Evolutionary conservation across 1,140 invertebrate species (phyloP).

Genomic region (Psilanteris sp.): DNA sequence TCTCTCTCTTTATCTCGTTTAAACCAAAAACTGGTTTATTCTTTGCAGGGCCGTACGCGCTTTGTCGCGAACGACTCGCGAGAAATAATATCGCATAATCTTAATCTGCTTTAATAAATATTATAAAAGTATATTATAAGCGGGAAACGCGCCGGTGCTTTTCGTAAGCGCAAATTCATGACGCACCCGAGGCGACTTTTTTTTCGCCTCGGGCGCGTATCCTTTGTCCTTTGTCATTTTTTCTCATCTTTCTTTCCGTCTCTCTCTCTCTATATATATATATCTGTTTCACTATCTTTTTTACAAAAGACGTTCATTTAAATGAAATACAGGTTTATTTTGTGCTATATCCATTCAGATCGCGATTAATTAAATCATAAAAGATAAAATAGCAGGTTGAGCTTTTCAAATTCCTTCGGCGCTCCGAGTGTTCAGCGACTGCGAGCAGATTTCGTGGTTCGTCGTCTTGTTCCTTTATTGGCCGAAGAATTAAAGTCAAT

Average conservation of each 20-base stretch:
- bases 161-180: neutral
- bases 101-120: conserved; percentile 33
- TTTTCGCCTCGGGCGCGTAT: too few species aligned
- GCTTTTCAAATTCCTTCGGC: conserved; percentile 25
- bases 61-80: conserved; percentile 17
- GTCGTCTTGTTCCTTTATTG: conserved; percentile 34
- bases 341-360: conserved; percentile 35
- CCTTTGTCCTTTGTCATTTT: too few species aligned
- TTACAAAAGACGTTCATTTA: conserved; percentile 13
- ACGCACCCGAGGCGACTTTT: too few species aligned
- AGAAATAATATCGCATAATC: conserved; percentile 21
- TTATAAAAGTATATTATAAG: neutral
- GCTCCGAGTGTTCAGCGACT: conserved; percentile 1
- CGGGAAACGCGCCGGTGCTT: neutral
- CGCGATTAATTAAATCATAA: conserved; percentile 54
- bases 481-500: conserved; percentile 47
- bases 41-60: conserved; percentile 51
- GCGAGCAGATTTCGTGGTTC: conserved; percentile 15
- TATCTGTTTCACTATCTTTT: neutral
- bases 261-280: too few species aligned
- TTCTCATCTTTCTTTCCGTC: too few species aligned
- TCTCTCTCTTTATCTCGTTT: conserved; percentile 36
- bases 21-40: conserved; percentile 59
- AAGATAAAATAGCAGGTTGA: conserved; percentile 49
- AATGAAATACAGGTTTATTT: conserved; percentile 48